Evolutionary conservation across 2,113 vertebrate species (phyloP), one percentile per base, ranked within the genome.

Genomic region (Chaenocephalus aceratus): DNA sequence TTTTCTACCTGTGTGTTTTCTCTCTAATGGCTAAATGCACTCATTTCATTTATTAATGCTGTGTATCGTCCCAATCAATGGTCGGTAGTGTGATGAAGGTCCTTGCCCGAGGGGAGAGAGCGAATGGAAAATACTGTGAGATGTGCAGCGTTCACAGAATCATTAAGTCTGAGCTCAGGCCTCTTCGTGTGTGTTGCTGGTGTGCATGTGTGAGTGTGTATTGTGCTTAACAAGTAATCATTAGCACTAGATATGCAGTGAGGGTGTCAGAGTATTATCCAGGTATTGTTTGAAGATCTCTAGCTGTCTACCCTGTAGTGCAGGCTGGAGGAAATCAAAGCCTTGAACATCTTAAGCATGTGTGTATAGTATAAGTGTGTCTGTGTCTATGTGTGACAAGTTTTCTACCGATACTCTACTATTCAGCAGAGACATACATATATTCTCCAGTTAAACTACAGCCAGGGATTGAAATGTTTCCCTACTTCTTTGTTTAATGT

Each of bases 211-310:
- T 66, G 34, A 49, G 62, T 58, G 61, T 75, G 58, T 62, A 21
- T 48, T 79, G 72, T 59, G 72, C 76, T 85, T 86, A 85, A 77
- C 59, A 88, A 86, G 63, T 86, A 76, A 87, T 90, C 84, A 92
- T 91, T 89, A 90, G 81, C 69, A 69, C 49, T 75, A 77, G 53
- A 76, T 86, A 78, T 84, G 80, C 82, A 83, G 78, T 51, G 49
- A 79, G 64, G 48, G 57, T 86, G 78, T 90, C 75, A 89, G 58
- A 69, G 71, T 84, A 61, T 77, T 83, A 81, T 76, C 48, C 59
- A 80, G 65, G 79, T 83, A 87, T 83, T 88, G 81, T 91, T 91
- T 88, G 84, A 90, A 88, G 88, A 83, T 80, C 34, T 73, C 69
- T 44, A 58, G 81, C 84, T 87, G 67, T 76, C 85, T 75, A 62